A percentile compares a stretch with the other conserved stretches of the same genome.
phyloP scores from a whole-genome alignment of 1,140 invertebrate species.

The Musca vetustissima region DNA sequence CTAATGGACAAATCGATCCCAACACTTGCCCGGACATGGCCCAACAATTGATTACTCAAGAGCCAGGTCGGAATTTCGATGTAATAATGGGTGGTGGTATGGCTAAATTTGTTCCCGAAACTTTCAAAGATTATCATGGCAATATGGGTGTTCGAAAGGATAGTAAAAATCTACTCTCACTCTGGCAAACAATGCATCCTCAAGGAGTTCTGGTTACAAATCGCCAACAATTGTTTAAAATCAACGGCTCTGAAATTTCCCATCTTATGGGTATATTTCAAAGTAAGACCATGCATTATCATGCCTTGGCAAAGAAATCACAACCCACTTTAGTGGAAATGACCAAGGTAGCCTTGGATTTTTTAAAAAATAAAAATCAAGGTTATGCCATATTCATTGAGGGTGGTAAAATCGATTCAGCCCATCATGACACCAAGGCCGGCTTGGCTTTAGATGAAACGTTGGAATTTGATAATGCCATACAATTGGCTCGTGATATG shows the following conservation, averaged over 20 bases:
- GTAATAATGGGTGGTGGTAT: conserved; percentile 72
- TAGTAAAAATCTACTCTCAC: conserved; percentile 57
- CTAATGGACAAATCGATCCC: conserved; percentile 35
- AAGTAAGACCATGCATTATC: conserved; percentile 58
- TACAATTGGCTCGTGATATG: conserved; percentile 61
- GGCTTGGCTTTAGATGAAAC: conserved; percentile 70
- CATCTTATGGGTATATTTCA: conserved; percentile 59
- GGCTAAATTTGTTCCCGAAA: conserved; percentile 61
- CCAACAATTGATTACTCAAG: conserved; percentile 67
- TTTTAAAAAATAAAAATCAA: conserved; percentile 66
- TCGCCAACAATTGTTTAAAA: conserved; percentile 56
- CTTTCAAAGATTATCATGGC: conserved; percentile 57
- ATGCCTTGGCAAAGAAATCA: conserved; percentile 60
- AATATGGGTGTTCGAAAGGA: conserved; percentile 59
- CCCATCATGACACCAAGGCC: conserved; percentile 67
- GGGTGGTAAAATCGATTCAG: conserved; percentile 72
- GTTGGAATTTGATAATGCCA: conserved; percentile 66
- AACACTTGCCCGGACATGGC: conserved; percentile 60
- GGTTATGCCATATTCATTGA: conserved; percentile 68
- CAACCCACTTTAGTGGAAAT: conserved; percentile 73
- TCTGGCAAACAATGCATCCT: conserved; percentile 55
- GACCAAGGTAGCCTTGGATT: conserved; percentile 71
- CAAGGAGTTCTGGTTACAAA: conserved; percentile 65
- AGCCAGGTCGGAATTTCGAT: conserved; percentile 62
- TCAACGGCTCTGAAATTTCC: conserved; percentile 41